Evolutionary conservation across 92 coral and sea anemone genomes (phyloP), one percentile per base, ranked within the genome.

Genomic region (Ricordea florida): DNA sequence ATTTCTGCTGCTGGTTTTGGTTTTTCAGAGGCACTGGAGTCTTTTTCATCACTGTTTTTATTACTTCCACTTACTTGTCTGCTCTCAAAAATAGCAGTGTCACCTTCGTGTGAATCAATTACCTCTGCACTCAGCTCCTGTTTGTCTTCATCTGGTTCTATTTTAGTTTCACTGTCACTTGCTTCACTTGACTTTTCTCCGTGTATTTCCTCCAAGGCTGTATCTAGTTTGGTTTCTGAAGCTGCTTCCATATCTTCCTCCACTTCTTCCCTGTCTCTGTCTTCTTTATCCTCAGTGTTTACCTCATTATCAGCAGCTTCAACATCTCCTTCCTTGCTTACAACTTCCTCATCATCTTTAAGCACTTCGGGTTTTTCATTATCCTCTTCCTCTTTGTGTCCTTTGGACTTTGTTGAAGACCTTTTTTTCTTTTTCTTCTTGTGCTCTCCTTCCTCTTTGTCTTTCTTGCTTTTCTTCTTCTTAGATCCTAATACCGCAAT

Each of bases 401-500:
- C 78, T 43, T 30, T 69, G 17, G 60, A 48, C 31, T 31, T 64
- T 27, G 76, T 51, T 37, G 76, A 69, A 9, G 76, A 69, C 62
- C 59, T 44, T 37, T 49, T 62, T 65, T 69, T 79, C 74, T 34
- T 77, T 61, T 73, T 83, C 84, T 65, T 68, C 75, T 20, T 38
- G 6, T 74, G 87, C 15, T 86, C 87, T 3, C 69, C 89, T 10
- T 38, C 80, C 74, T 55, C 79, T 46, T 64, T 71, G 48, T 44
- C 44, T 22, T 47, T 86, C 80, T 28, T 86, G 75, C 40, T 75
- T 50, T 84, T 71, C 29, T 78, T 74, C 52, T 26, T 35, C 70
- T 52, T 74, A 40, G 16, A 70, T 37, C 33, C 72, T 44, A 60
- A 56, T 40, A 50, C 51, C 25, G 37, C 66, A 34, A 59, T 59